Percentiles rank a stretch among this genome's conserved stretches.
These are phyloP conservation scores for Apocheima hispidaria DNA, from an alignment of 2,888 invertebrate species.

Conservation along the genomic window DNA sequence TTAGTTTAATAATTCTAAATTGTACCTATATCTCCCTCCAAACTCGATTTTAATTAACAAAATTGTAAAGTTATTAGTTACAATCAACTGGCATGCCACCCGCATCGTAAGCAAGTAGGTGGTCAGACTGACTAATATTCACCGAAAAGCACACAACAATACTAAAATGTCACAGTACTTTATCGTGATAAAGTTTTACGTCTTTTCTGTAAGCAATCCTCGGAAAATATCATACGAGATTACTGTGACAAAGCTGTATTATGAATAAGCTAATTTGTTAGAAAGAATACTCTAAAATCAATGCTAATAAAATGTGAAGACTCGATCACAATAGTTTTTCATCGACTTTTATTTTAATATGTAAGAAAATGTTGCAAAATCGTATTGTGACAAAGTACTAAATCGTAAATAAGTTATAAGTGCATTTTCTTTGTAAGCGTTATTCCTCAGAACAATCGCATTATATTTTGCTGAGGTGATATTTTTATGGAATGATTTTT, in stretches of 20 bases:
- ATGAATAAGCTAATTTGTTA: background rate
- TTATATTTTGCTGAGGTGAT: constrained; percentile 37
- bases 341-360: background rate
- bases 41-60: background rate
- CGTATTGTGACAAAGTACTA: constrained; percentile 6
- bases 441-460: constrained; percentile 36
- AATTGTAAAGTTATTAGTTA: background rate
- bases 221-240: no score
- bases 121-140: constrained; percentile 47
- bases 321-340: background rate
- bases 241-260: background rate
- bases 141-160: constrained; percentile 30
- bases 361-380: background rate
- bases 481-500: constrained; percentile 25
- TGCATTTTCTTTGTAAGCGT: constrained; percentile 35
- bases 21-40: no score
- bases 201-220: background rate
- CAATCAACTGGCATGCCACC: constrained; percentile 12
- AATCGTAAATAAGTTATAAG: background rate
- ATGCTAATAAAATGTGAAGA: background rate
- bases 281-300: background rate
- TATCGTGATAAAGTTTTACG: background rate
- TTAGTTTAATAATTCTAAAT: no score
- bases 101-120: constrained; percentile 33
- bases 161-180: constrained; percentile 24